A percentile compares a stretch with the other conserved stretches of the same genome.
Conservation (phyloP, 2,888 invertebrate species). For the Trissoscelio sp. region DNA sequence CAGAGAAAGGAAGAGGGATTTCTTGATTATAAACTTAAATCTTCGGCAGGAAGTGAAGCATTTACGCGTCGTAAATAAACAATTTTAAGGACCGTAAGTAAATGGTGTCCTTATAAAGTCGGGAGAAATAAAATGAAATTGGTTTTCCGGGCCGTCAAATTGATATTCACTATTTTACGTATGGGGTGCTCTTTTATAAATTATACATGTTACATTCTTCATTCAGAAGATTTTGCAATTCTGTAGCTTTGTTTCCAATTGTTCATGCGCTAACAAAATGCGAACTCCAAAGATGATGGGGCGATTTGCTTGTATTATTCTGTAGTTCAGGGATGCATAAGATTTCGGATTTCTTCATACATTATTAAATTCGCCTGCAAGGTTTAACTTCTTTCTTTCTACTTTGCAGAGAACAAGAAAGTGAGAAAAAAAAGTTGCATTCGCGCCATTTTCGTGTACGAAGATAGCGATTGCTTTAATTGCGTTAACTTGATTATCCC, state of each 20-base stretch:
- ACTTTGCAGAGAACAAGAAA: background rate
- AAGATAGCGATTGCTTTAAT: constrained; percentile 71
- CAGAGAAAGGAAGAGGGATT: constrained; percentile 27
- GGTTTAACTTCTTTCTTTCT: background rate
- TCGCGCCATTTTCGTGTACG: constrained; percentile 30
- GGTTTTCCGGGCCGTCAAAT: constrained; percentile 13
- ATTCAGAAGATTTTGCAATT: constrained; percentile 34
- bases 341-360: constrained; percentile 65
- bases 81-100: constrained; percentile 7
- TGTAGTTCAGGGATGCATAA: constrained; percentile 48
- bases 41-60: constrained; percentile 8
- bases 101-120: background rate
- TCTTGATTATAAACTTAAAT: constrained; percentile 38
- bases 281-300: constrained; percentile 35
- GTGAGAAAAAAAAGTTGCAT: constrained; percentile 36
- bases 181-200: constrained; percentile 16
- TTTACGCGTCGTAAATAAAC: constrained; percentile 34
- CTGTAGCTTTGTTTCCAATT: constrained; percentile 38
- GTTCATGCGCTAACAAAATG: constrained; percentile 25
- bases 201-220: background rate
- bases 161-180: constrained; percentile 24
- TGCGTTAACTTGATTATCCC: constrained; percentile 62
- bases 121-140: constrained; percentile 4
- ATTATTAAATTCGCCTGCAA: constrained; percentile 51
- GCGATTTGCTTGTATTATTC: constrained; percentile 60